A percentile compares a stretch with the other conserved stretches of the same genome.
Conservation (phyloP, 2,113 vertebrate species). For the Corythoichthys intestinalis region DNA sequence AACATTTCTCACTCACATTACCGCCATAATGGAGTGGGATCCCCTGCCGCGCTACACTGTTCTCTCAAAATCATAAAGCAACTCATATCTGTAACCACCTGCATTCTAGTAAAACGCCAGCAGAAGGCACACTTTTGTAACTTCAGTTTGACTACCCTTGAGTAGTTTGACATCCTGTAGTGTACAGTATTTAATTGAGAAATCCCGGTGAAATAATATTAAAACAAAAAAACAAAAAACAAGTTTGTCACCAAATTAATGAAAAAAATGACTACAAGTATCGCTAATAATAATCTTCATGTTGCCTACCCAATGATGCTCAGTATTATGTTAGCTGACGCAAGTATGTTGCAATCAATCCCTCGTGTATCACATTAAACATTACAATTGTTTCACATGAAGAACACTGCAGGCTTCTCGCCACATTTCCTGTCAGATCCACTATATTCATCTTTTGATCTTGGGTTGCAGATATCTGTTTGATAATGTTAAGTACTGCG, state of each 20-base stretch:
- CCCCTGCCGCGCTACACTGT: too few species aligned
- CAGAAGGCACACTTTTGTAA: not conserved
- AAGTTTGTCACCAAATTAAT: not conserved
- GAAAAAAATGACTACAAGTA: too few species aligned
- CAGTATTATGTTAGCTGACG: not conserved
- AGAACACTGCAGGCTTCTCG: not conserved
- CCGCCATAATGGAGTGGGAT: too few species aligned
- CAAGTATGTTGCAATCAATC: not conserved
- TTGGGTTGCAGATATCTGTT: not conserved
- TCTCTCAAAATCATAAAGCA: too few species aligned
- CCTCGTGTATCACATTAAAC: slow-evolving; percentile 1
- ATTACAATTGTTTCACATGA: not conserved
- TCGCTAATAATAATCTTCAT: not conserved
- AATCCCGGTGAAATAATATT: not conserved
- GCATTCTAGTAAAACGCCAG: not conserved
- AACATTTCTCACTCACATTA: too few species aligned
- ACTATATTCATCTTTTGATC: slow-evolving; percentile 2
- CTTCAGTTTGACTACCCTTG: not conserved
- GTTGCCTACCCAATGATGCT: not conserved
- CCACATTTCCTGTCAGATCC: not conserved
- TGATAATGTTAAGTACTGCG: not conserved
- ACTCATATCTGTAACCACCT: not conserved
- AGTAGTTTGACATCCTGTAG: not conserved
- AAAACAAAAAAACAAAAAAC: too few species aligned
- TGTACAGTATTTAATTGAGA: not conserved